These are phyloP conservation scores for Phataginus tetradactyla DNA, from an alignment of 2,797 vertebrate species.

Conservation along the genomic window DNA sequence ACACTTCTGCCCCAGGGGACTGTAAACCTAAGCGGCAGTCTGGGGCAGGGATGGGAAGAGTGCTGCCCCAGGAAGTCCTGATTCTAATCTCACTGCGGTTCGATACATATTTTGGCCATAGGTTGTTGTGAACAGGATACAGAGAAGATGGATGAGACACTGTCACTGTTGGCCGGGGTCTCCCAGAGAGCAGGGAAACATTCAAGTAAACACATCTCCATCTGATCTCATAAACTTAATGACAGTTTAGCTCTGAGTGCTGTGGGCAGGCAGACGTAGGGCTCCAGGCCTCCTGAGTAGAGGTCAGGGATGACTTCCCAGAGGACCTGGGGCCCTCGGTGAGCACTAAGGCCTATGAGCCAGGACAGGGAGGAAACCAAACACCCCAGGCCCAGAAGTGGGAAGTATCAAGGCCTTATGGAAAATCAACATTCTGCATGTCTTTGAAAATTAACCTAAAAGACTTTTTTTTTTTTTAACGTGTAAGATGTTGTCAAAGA, in stretches of 20 bases:
- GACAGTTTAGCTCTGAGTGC: background rate
- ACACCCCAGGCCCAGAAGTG: background rate
- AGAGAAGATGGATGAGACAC: background rate
- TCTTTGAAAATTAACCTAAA: conserved; percentile 63
- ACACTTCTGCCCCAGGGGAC: background rate
- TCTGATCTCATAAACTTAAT: background rate
- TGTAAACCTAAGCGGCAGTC: background rate
- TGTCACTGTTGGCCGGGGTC: background rate
- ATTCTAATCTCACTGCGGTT: background rate
- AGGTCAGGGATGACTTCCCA: background rate
- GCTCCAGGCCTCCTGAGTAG: background rate
- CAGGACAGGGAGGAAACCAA: background rate
- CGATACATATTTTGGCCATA: background rate
- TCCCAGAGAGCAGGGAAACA: background rate
- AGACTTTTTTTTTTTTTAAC: conserved; percentile 38
- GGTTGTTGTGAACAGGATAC: background rate
- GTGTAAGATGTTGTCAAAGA: conserved; percentile 61
- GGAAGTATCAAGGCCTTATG: background rate
- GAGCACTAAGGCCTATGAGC: background rate
- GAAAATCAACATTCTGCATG: conserved; percentile 50
- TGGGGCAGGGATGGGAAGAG: background rate
- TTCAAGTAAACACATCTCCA: background rate
- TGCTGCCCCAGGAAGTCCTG: background rate
- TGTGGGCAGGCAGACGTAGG: background rate
- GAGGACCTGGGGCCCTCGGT: background rate